Conservation (phyloP, 2,113 vertebrate species). For the Serilophus lunatus region DNA sequence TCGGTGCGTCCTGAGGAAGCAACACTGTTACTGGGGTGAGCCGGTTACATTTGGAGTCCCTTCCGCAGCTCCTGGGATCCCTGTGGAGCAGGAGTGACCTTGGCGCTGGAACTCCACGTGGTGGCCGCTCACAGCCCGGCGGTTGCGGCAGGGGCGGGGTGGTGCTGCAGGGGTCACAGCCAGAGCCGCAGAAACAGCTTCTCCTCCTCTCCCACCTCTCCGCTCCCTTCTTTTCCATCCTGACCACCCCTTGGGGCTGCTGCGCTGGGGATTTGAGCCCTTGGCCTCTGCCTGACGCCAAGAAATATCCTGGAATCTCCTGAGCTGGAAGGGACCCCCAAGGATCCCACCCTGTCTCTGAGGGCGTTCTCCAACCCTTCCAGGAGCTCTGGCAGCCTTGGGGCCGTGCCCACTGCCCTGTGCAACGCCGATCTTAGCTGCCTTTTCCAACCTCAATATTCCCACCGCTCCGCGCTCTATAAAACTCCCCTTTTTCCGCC, state of each 20-base stretch:
- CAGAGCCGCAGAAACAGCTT: background rate
- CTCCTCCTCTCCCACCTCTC: background rate
- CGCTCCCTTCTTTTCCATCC: background rate
- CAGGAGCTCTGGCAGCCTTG: background rate
- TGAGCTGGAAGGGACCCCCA: background rate
- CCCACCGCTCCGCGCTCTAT: background rate
- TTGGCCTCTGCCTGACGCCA: background rate
- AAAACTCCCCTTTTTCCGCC: background rate
- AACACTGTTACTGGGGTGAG: fast-evolving
- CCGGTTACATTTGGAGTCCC: fast-evolving
- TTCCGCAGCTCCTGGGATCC: fast-evolving
- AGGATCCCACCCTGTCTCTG: background rate
- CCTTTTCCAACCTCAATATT: background rate
- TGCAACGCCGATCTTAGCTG: background rate
- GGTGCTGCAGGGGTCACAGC: too few relatives aligned
- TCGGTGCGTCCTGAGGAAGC: fast-evolving
- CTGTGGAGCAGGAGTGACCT: background rate
- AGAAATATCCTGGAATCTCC: background rate
- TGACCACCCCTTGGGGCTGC: background rate
- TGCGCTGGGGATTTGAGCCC: background rate
- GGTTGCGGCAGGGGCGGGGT: background rate
- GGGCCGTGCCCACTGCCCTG: background rate
- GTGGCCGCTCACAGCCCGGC: fast-evolving
- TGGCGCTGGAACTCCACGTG: fast-evolving
- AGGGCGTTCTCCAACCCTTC: fast-evolving